phyloP scores from a whole-genome alignment of 2,888 invertebrate species.

The Cantharis flavilabris region DNA sequence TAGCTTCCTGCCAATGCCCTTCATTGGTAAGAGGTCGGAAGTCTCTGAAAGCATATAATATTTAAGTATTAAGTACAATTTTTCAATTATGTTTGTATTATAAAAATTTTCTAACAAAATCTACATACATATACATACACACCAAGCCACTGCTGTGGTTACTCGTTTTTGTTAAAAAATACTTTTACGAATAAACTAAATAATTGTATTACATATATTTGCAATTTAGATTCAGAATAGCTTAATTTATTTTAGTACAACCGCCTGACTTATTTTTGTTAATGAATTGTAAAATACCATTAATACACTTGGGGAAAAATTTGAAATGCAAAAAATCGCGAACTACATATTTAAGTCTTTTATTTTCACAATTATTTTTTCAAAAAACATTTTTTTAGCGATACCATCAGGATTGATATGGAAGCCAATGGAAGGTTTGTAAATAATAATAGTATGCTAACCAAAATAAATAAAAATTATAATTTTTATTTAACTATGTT shows the following conservation, averaged over 20 bases:
- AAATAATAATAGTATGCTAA: no score
- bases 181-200: not conserved
- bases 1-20: conserved; percentile 74
- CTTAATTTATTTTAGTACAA: not conserved
- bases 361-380: no score
- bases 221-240: not conserved
- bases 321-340: not conserved
- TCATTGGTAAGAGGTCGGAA: conserved; percentile 65
- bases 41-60: conserved; percentile 55
- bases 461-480: no score
- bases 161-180: not conserved
- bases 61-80: not conserved
- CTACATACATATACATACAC: no score
- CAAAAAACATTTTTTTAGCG: no score
- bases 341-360: no score
- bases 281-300: not conserved
- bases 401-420: no score
- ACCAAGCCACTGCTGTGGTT: not conserved
- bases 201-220: not conserved
- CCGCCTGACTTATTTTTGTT: not conserved
- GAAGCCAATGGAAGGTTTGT: no score
- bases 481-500: no score
- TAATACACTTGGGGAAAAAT: not conserved
- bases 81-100: not conserved
- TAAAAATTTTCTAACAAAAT: not conserved